Evolutionary conservation across 2,888 invertebrate species (phyloP), one percentile per base, ranked within the genome.

Genomic region (Lithophane leautieri): DNA sequence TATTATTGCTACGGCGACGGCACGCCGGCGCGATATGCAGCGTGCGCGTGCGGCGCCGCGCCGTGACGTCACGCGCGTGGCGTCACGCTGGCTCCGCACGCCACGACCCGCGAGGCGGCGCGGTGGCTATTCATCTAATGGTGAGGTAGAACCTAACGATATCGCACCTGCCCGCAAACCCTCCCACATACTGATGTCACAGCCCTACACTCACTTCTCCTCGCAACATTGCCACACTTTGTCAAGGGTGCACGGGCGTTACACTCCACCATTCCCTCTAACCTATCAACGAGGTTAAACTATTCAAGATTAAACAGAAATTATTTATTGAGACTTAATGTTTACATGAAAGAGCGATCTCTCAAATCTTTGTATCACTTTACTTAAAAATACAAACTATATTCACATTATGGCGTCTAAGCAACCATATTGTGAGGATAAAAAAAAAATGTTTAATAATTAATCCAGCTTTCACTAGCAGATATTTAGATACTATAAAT

Each of bases 1-100:
- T 87, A 95, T 97, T 97, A 97, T 97, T 97, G 96, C 97, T 97
- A 96, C 92, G 94, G 95, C 95, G 93, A 91, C 92, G 92, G 91
- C 92, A 83, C 88, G 91, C 91, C 90, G 92, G 92, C 93, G 92
- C 93, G 93, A 93, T 93, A 93, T 93, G 93, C 90, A 89, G 88
- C 87, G 88, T 78, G 89, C 85, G 88, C 71, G 88, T 77, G 89
- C 84, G 86, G 54, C 19, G 60, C 12, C 16, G 42, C n/a, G 52
- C 44, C 76, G 76, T 60, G 52, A 60, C 76, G 76, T 60, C 58
- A 76, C 76, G 68, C 76, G 44, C 50, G 76, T 78, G 52, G 54
- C 76, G 58, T 25, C 76, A 78, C 67, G 54, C 70, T 34, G 75
- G 76, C 56, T 1, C 70, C 77, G 22, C 78, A 67, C 79, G 70